Percentiles rank a stretch among this genome's conserved stretches.
phyloP scores from a whole-genome alignment of 2,888 invertebrate species.

The Cepaea hortensis region DNA sequence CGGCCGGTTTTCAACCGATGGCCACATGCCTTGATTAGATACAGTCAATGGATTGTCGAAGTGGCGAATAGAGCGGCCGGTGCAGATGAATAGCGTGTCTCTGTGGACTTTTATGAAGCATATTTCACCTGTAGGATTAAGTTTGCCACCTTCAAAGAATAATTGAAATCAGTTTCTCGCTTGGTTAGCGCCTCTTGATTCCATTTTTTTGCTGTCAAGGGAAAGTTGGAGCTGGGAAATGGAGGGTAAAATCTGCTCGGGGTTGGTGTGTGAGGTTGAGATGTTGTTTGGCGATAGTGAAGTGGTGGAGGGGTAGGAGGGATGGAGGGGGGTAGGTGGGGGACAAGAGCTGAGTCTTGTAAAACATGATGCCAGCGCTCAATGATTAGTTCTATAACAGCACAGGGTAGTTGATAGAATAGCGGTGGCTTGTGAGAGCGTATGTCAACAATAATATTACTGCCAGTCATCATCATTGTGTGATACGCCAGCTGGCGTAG shows the following conservation, averaged over 20 bases:
- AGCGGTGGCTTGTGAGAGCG: too few species aligned
- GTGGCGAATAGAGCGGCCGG: too few species aligned
- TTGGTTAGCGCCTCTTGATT: background rate
- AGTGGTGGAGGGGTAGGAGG: background rate
- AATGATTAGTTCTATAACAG: too few species aligned
- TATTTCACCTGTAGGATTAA: conserved; percentile 9
- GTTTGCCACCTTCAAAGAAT: conserved; percentile 4
- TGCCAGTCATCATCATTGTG: too few species aligned
- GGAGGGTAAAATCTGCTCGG: too few species aligned
- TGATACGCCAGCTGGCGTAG: too few species aligned
- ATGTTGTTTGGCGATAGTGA: background rate
- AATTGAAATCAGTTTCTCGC: conserved; percentile 20
- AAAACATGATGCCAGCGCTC: background rate
- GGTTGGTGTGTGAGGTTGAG: background rate
- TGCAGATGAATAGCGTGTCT: background rate
- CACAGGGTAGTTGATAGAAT: too few species aligned
- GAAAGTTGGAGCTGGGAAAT: background rate
- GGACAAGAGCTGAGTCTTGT: background rate
- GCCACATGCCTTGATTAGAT: conserved; percentile 3
- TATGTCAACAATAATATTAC: too few species aligned
- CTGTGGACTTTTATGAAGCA: conserved; percentile 3
- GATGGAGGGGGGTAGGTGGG: background rate
- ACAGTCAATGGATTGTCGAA: background rate
- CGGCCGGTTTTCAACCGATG: background rate
- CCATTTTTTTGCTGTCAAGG: background rate